Evolutionary conservation across 2,797 vertebrate genomes (phyloP).

Genomic region (Lepilemur septentrionalis): DNA sequence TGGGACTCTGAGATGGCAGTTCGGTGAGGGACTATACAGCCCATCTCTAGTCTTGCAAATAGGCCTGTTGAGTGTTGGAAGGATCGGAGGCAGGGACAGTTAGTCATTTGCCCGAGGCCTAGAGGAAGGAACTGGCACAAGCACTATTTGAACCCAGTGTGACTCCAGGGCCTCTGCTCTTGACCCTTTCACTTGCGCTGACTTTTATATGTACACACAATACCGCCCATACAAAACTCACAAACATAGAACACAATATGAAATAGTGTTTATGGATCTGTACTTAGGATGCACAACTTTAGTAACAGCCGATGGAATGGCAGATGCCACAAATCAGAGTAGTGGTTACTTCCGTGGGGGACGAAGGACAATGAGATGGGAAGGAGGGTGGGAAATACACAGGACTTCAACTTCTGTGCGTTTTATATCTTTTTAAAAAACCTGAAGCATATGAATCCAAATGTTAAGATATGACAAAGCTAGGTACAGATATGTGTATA

Average conservation of each 20-base stretch:
- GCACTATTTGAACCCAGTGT: background rate
- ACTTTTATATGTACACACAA: background rate
- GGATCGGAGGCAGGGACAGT: background rate
- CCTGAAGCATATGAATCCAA: background rate
- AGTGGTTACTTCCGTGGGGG: background rate
- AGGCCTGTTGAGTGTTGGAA: background rate
- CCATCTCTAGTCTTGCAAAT: background rate
- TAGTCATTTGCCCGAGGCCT: background rate
- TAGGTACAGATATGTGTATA: background rate
- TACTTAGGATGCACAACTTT: background rate
- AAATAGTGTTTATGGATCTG: background rate
- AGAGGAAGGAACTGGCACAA: background rate
- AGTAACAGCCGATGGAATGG: background rate
- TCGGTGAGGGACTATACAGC: background rate
- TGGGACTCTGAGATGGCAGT: background rate
- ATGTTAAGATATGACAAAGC: background rate
- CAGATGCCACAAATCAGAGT: background rate
- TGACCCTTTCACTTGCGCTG: background rate
- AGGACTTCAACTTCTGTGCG: background rate
- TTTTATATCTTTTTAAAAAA: background rate
- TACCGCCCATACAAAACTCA: background rate
- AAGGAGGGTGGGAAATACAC: background rate
- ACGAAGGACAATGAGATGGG: background rate
- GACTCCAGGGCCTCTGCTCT: background rate
- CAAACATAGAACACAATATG: background rate